Evolutionary conservation across 2,888 invertebrate genomes (phyloP).

Genomic region (Octodonta nipae): DNA sequence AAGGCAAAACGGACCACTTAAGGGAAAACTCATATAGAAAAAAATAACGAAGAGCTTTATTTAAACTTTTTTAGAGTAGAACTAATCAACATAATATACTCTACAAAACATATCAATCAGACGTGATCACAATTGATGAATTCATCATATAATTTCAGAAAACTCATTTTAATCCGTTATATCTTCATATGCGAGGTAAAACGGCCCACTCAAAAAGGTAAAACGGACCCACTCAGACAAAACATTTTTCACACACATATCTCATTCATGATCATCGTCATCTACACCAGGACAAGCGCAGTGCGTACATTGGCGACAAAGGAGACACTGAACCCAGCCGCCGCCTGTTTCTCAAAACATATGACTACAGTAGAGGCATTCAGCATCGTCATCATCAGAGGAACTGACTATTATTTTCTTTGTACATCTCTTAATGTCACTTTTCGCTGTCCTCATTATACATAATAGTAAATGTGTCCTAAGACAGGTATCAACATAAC

Average conservation of each 20-base stretch:
- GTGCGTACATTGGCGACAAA: conserved; percentile 2
- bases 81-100: too few relatives aligned
- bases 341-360: conserved; percentile 4
- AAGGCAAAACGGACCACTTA: background rate
- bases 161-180: background rate
- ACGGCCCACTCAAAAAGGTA: background rate
- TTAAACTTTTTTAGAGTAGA: too few relatives aligned
- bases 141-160: too few relatives aligned
- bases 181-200: background rate
- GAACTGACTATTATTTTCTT: background rate
- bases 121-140: too few relatives aligned
- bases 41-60: too few relatives aligned
- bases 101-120: too few relatives aligned
- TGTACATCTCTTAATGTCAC: background rate
- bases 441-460: too few relatives aligned
- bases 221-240: background rate
- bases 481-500: too few relatives aligned
- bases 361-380: conserved; percentile 5
- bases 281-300: conserved; percentile 4
- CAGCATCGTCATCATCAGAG: conserved; percentile 4
- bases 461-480: too few relatives aligned
- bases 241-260: too few relatives aligned
- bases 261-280: conserved; percentile 3
- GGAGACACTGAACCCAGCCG: conserved; percentile 5
- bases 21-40: background rate